Evolutionary conservation across 2,113 vertebrate genomes (phyloP).

Genomic region (Colistium nudipinnis): DNA sequence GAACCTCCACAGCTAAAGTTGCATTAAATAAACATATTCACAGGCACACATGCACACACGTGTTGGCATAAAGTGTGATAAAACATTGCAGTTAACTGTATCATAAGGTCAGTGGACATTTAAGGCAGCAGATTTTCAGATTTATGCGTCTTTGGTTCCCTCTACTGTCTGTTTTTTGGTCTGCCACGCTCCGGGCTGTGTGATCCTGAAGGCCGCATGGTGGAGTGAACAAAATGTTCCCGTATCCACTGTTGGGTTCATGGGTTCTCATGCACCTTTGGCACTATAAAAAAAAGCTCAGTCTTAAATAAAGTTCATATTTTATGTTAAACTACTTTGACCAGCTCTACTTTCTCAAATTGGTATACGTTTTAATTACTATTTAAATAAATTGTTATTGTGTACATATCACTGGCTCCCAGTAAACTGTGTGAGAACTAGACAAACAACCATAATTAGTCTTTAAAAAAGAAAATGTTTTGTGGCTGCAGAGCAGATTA

Average conservation of each 20-base stretch:
- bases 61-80: neutral
- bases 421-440: neutral
- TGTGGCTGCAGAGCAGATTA: no score
- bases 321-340: no score
- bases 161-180: slow-evolving; percentile 45
- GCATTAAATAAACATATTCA: neutral
- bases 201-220: neutral
- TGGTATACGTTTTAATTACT: neutral
- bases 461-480: no score
- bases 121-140: neutral
- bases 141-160: slow-evolving; percentile 25
- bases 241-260: neutral
- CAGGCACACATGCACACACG: neutral
- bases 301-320: neutral
- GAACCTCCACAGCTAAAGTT: no score
- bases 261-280: neutral
- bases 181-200: slow-evolving; percentile 28
- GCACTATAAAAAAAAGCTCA: neutral
- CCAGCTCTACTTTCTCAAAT: neutral
- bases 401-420: neutral
- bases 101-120: neutral
- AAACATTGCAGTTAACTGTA: neutral
- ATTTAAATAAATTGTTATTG: neutral
- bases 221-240: slow-evolving; percentile 44
- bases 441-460: neutral